phyloP scores from a whole-genome alignment of 2,888 invertebrate genomes.

The Ormyrus thymus region DNA sequence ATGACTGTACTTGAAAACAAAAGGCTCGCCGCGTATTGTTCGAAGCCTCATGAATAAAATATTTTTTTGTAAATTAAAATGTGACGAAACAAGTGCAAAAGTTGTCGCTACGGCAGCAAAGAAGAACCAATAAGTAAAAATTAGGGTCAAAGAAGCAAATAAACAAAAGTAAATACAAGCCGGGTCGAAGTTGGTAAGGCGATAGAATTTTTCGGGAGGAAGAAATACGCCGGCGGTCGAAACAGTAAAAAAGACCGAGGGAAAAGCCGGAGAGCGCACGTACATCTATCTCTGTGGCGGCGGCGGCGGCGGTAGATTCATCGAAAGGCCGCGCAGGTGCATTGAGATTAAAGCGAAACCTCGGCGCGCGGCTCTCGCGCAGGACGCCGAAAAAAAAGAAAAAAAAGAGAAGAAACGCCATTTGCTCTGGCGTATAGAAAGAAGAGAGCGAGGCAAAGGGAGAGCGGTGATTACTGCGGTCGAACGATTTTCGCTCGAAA shows the following conservation, averaged over 20 bases:
- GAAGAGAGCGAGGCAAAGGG: slow-evolving; percentile 40
- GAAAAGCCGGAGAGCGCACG: neutral
- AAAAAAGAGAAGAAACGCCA: slow-evolving; percentile 27
- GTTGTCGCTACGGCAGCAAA: too few relatives aligned
- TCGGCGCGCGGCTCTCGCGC: slow-evolving; percentile 33
- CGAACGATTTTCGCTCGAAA: slow-evolving; percentile 49
- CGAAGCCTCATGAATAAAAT: too few relatives aligned
- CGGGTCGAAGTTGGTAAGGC: too few relatives aligned
- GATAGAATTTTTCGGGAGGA: too few relatives aligned
- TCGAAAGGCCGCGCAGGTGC: slow-evolving; percentile 36
- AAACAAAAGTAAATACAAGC: too few relatives aligned
- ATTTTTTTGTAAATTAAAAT: too few relatives aligned
- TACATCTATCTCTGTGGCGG: neutral
- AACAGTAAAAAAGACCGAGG: neutral
- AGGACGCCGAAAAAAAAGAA: slow-evolving; percentile 43
- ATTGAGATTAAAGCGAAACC: slow-evolving; percentile 49
- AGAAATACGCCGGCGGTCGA: neutral
- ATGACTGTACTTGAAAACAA: too few relatives aligned
- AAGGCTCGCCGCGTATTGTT: too few relatives aligned
- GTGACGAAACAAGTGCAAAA: too few relatives aligned
- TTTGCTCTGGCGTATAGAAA: slow-evolving; percentile 37
- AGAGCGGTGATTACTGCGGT: slow-evolving; percentile 52
- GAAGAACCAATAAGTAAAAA: too few relatives aligned
- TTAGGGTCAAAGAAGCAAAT: too few relatives aligned
- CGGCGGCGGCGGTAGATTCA: neutral